These are phyloP conservation scores for Netelia inedita DNA, from an alignment of 2,888 invertebrate genomes.

Conservation along the genomic window DNA sequence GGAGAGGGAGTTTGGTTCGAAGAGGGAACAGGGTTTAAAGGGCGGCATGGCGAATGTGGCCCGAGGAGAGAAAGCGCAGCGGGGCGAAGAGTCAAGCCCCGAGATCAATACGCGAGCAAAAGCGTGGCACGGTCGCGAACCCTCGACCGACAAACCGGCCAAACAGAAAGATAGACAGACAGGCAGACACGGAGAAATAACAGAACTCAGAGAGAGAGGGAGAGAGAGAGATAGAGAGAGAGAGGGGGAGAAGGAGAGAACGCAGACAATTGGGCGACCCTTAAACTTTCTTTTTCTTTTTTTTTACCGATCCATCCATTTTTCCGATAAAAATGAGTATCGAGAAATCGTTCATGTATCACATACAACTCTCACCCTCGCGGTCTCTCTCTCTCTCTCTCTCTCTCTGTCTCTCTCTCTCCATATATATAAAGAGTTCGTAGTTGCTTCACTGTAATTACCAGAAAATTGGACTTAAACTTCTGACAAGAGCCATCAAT, in stretches of 20 bases:
- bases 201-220: not conserved
- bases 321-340: constrained; percentile 5
- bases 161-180: constrained; percentile 60
- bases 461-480: not conserved
- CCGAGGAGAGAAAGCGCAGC: constrained; percentile 49
- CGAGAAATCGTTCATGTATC: constrained; percentile 5
- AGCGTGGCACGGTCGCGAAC: constrained; percentile 79
- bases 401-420: constrained; percentile 9
- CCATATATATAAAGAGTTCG: not conserved
- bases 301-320: not conserved
- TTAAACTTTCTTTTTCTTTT: constrained; percentile 44
- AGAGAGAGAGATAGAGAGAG: not conserved
- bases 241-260: not conserved
- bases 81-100: constrained; percentile 66
- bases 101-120: constrained; percentile 75
- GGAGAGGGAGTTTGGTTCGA: not conserved
- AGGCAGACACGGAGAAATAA: constrained; percentile 40
- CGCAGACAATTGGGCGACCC: constrained; percentile 41
- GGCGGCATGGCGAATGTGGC: constrained; percentile 28
- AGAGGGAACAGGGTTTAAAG: constrained; percentile 24
- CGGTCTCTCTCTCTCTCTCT: not conserved
- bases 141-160: constrained; percentile 75
- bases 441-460: not conserved
- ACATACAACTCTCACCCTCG: not conserved
- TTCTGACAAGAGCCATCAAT: not conserved